phyloP scores from a whole-genome alignment of 2,888 invertebrate species.

The Prenolepis imparis region DNA sequence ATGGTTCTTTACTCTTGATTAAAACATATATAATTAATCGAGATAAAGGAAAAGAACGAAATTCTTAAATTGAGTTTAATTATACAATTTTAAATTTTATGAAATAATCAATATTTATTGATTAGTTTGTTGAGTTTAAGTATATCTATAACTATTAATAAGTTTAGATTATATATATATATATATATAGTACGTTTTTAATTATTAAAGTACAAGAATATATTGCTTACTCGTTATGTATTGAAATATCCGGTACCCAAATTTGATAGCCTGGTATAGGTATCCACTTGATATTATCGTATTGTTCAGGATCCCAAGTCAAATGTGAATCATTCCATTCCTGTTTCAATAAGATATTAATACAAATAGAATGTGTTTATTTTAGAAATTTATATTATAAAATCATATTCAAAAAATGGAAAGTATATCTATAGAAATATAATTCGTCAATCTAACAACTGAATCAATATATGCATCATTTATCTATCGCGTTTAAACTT shows the following conservation, averaged over 20 bases:
- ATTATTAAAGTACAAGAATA: not conserved
- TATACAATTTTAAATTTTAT: not conserved
- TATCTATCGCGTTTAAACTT: not conserved
- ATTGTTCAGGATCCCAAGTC: slow-evolving; percentile 90
- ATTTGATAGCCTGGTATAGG: slow-evolving; percentile 89
- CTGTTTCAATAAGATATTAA: slow-evolving; percentile 81
- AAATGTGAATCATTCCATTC: slow-evolving; percentile 91
- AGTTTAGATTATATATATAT: slow-evolving; percentile 2
- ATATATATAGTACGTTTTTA: not conserved
- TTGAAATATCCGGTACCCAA: slow-evolving; percentile 92
- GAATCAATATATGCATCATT: not conserved
- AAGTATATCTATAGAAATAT: not conserved
- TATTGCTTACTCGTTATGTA: slow-evolving; percentile 89
- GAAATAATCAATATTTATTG: not conserved
- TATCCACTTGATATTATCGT: slow-evolving; percentile 88
- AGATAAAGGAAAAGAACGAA: not conserved
- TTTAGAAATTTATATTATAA: not conserved
- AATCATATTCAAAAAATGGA: not conserved
- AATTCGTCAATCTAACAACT: not conserved
- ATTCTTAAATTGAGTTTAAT: not conserved
- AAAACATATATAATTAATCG: not conserved
- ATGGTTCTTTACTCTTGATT: not conserved
- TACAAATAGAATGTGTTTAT: not conserved
- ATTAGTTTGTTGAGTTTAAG: not conserved
- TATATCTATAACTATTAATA: not conserved